phyloP scores from a whole-genome alignment of 1,140 invertebrate species.

The Drosophila murphyi region DNA sequence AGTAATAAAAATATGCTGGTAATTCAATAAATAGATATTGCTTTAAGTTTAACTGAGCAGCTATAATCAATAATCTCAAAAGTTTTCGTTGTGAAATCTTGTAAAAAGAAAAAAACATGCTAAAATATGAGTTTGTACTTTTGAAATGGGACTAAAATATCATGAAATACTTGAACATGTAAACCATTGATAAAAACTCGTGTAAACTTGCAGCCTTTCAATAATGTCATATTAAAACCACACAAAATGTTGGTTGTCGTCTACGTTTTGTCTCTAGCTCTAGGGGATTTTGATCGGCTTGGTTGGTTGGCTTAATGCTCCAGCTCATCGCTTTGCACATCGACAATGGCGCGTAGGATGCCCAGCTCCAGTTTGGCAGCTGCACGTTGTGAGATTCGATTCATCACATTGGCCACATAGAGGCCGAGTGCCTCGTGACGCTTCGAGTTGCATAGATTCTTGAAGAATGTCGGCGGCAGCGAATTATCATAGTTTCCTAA shows the following conservation, averaged over 20 bases:
- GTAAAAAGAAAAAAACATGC: neutral
- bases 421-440: constrained; percentile 77
- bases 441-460: constrained; percentile 81
- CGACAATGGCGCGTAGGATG: constrained; percentile 76
- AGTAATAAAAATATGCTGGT: neutral
- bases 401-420: constrained; percentile 82
- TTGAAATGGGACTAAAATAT: neutral
- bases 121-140: neutral
- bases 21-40: no score
- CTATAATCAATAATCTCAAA: neutral
- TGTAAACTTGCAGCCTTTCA: neutral
- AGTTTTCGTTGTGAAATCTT: neutral
- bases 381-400: constrained; percentile 64
- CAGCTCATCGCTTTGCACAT: constrained; percentile 77
- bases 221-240: neutral
- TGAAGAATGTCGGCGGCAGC: constrained; percentile 81
- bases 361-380: constrained; percentile 78
- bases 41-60: no score
- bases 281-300: neutral
- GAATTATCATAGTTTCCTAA: constrained; percentile 79
- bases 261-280: constrained; percentile 19
- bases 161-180: neutral
- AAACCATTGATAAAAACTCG: neutral
- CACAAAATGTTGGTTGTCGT: neutral
- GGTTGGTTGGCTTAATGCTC: constrained; percentile 49